Conservation (phyloP, 2,888 invertebrate genomes). For the Leucophenga montana region DNA sequence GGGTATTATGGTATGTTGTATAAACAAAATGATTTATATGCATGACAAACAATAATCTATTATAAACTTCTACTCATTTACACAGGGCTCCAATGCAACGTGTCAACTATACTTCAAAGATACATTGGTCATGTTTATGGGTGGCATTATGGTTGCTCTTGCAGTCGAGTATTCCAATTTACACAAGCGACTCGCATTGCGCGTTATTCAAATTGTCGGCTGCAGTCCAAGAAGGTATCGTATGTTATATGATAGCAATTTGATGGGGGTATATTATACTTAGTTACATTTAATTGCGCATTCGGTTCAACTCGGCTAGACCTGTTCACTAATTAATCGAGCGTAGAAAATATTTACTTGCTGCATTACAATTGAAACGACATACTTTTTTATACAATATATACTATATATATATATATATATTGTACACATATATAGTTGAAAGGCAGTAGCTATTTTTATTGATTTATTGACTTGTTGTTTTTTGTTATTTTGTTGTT, state of each 20-base stretch:
- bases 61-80: not conserved
- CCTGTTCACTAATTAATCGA: constrained; percentile 7
- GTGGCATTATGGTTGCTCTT: constrained; percentile 91
- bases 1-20: constrained; percentile 79
- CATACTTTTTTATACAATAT: no score
- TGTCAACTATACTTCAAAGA: constrained; percentile 85
- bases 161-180: constrained; percentile 92
- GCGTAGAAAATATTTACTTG: no score
- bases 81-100: constrained; percentile 75
- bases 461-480: constrained; percentile 21
- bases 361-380: no score
- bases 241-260: no score
- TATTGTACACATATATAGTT: no score
- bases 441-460: constrained; percentile 7
- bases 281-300: not conserved
- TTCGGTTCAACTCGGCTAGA: not conserved
- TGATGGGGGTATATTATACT: not conserved
- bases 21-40: constrained; percentile 16
- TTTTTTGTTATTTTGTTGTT: constrained; percentile 3
- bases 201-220: constrained; percentile 85
- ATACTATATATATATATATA: no score
- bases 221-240: constrained; percentile 81
- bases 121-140: constrained; percentile 90
- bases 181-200: constrained; percentile 88
- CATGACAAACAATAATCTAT: not conserved